These are phyloP conservation scores for Ursus arctos DNA, from an alignment of 2,113 vertebrate genomes.

Conservation along the genomic window DNA sequence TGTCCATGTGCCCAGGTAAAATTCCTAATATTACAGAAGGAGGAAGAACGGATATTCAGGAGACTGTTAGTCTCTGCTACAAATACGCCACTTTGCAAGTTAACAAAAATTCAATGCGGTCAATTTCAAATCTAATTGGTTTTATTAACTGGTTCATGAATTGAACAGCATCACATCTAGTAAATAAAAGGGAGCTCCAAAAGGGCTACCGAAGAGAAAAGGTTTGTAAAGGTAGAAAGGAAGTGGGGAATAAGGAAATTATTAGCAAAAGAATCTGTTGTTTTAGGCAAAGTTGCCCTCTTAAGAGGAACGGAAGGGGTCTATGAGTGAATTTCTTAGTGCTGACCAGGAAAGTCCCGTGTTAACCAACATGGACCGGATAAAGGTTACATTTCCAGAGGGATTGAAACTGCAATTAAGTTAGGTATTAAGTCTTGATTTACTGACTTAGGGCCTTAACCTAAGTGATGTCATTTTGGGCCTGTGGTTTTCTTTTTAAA, in stretches of 20 bases:
- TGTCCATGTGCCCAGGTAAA: not conserved
- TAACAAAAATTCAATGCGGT: not conserved
- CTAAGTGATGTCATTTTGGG: not conserved
- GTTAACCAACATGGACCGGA: not conserved
- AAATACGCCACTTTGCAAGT: not conserved
- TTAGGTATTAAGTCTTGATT: not conserved
- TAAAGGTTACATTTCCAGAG: not conserved
- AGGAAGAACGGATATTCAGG: not conserved
- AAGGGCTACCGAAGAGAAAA: not conserved
- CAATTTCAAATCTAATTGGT: not conserved
- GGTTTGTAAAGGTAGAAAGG: not conserved
- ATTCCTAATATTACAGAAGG: not conserved
- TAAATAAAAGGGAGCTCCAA: not conserved
- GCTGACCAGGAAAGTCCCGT: not conserved
- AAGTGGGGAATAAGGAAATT: not conserved
- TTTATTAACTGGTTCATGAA: not conserved
- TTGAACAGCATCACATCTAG: not conserved
- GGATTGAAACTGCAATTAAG: not conserved
- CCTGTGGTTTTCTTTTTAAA: not conserved
- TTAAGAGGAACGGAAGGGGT: not conserved
- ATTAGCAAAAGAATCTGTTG: not conserved
- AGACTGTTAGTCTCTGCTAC: not conserved
- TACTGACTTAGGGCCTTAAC: not conserved
- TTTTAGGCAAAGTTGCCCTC: not conserved
- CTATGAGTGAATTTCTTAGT: not conserved